Base-by-base conservation (phyloP, 2,888 invertebrate species). In the Lasiommata megera region DNA sequence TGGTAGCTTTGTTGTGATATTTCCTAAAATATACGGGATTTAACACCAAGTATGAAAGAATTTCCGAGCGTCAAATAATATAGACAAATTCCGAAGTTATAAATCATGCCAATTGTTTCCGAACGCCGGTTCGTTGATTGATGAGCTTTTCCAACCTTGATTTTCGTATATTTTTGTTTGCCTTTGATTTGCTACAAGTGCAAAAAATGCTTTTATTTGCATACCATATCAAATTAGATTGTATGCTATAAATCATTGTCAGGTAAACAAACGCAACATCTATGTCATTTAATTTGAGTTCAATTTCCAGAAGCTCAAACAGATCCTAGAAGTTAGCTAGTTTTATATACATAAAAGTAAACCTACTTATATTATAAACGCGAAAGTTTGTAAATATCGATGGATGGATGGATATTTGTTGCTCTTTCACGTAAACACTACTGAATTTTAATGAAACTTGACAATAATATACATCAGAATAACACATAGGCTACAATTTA, bases 101-200 rank as follows among this genome's bases (percentile, higher is more conserved):
- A 60, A 60, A 62, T 62, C 62, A 62, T 56, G 52, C 28, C 53
- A 60, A 57, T 60, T 62, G 60, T 62, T 60, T 54, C 59, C 46
- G 54, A 48, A 31, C 51, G 48, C 47, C 29, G 23, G 14, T 14
- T 14, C n/a, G 47, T 43, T 62, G 62, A 62, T 62, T 53, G 59
- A 62, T 57, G 62, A 51, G 51, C 38, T 38, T 34, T 9, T 9
- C 28, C 54, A 54, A 47, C 58, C 57, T 58, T 58, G 54, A 58
- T 52, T 41, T 40, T 56, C 41, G 60, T 47, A 43, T 52, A 57
- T 48, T n/a, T n/a, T n/a, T n/a, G n/a, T n/a, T 57, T 18, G 56
- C 47, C 40, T 37, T 58, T 43, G 54, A 41, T 38, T 55, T 47
- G 36, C 28, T 47, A 47, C 28, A 29, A 47, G 50, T 36, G 36